These are phyloP conservation scores for Pongo abelii DNA, from an alignment of 2,113 vertebrate species.

Conservation along the genomic window DNA sequence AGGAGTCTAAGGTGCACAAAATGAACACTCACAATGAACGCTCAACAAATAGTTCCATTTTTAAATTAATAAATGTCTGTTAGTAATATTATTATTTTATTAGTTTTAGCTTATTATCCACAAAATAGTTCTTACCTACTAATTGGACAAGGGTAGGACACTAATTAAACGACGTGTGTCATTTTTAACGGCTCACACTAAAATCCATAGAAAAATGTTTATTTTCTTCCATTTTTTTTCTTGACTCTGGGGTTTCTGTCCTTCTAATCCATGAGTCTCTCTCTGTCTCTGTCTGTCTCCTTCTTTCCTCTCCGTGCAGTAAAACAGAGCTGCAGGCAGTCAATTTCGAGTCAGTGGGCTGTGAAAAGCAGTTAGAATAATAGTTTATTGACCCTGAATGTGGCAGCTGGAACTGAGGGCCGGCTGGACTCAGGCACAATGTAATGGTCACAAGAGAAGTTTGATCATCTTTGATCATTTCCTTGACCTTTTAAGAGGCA, in stretches of 20 bases:
- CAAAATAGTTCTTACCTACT: not conserved
- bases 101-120: slow-evolving; percentile 11
- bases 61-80: not conserved
- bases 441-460: slow-evolving; percentile 62
- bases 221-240: not conserved
- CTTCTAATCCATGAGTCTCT: not conserved
- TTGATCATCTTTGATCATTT: slow-evolving; percentile 76
- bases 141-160: not conserved
- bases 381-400: slow-evolving; percentile 92
- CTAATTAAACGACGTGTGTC: not conserved
- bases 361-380: slow-evolving; percentile 92
- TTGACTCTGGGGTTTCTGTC: not conserved
- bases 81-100: not conserved
- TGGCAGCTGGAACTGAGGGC: slow-evolving; percentile 84
- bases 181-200: not conserved
- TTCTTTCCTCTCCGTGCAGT: slow-evolving; percentile 50
- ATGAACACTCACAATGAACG: too few relatives aligned
- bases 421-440: slow-evolving; percentile 52
- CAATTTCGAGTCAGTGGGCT: slow-evolving; percentile 90
- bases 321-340: slow-evolving; percentile 89
- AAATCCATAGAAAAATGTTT: not conserved
- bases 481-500: slow-evolving; percentile 73
- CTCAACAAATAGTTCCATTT: not conserved
- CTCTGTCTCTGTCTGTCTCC: not conserved
- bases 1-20: too few relatives aligned